A percentile compares a stretch with the other conserved stretches of the same genome.
These are phyloP conservation scores for Lysandra bellargus DNA, from an alignment of 2,888 invertebrate genomes.

Conservation along the genomic window DNA sequence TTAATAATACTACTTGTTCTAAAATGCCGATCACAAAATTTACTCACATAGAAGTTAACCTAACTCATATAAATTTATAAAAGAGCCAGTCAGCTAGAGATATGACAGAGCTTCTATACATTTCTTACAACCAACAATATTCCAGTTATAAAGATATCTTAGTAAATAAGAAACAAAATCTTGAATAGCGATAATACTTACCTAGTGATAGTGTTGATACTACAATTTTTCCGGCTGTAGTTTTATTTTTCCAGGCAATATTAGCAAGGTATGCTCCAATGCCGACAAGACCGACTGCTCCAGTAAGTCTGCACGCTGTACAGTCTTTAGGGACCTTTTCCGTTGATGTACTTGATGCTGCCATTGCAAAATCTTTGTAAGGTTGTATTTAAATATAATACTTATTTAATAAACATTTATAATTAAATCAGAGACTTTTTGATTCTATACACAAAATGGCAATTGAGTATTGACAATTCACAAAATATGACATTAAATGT, in stretches of 20 bases:
- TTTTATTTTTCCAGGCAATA: conserved; percentile 77
- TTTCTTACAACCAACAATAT: background rate
- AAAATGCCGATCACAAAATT: background rate
- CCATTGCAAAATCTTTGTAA: background rate
- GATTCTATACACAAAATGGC: too few species aligned
- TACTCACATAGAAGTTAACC: background rate
- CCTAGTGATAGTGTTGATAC: conserved; percentile 72
- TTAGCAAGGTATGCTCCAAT: conserved; percentile 82
- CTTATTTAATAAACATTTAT: background rate
- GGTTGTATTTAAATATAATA: background rate
- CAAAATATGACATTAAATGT: too few species aligned
- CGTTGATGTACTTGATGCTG: conserved; percentile 55
- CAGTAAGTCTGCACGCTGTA: conserved; percentile 79
- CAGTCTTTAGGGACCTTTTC: conserved; percentile 77
- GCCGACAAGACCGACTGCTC: conserved; percentile 82
- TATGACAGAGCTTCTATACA: too few species aligned
- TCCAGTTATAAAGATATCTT: background rate
- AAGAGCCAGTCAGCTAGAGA: background rate
- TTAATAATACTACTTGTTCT: background rate
- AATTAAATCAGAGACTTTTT: too few species aligned
- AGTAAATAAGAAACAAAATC: background rate
- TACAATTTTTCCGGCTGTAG: conserved; percentile 64
- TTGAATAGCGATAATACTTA: conserved; percentile 45
- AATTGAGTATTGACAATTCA: too few species aligned
- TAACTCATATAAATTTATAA: background rate